These are phyloP conservation scores for Trachops cirrhosus DNA, from an alignment of 2,797 vertebrate genomes.

Conservation along the genomic window DNA sequence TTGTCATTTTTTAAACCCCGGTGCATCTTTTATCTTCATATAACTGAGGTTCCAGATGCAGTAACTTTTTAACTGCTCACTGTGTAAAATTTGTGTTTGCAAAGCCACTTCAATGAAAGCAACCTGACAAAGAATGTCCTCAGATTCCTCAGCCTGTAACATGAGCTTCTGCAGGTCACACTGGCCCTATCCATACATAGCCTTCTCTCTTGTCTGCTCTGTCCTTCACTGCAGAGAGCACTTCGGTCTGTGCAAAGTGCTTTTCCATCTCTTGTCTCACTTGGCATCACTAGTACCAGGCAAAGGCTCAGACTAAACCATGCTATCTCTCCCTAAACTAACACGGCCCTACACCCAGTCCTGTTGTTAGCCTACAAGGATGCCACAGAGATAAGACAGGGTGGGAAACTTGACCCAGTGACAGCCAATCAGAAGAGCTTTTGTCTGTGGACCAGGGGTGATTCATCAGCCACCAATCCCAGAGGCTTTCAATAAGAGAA, in stretches of 20 bases:
- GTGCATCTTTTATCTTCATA: not conserved
- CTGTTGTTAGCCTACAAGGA: conserved; percentile 67
- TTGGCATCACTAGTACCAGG: conserved; percentile 24
- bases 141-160: not conserved
- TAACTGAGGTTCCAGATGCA: not conserved
- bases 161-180: not conserved
- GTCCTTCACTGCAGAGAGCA: not conserved
- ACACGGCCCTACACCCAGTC: conserved; percentile 57
- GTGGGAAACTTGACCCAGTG: conserved; percentile 70
- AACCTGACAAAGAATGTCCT: not conserved
- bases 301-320: conserved; percentile 29
- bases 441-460: conserved; percentile 64
- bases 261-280: conserved; percentile 40
- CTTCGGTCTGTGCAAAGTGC: not conserved
- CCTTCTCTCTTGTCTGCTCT: not conserved
- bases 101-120: not conserved
- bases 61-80: not conserved
- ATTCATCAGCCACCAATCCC: conserved; percentile 73
- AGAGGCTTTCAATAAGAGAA: conserved; percentile 52
- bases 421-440: conserved; percentile 74
- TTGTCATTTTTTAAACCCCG: not conserved
- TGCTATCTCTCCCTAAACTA: conserved; percentile 56
- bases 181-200: not conserved
- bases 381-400: conserved; percentile 67
- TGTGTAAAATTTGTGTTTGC: not conserved